These are phyloP conservation scores for Ophioderma brevispina DNA, from an alignment of 35 echinoderm and acorn worm species.

Conservation along the genomic window DNA sequence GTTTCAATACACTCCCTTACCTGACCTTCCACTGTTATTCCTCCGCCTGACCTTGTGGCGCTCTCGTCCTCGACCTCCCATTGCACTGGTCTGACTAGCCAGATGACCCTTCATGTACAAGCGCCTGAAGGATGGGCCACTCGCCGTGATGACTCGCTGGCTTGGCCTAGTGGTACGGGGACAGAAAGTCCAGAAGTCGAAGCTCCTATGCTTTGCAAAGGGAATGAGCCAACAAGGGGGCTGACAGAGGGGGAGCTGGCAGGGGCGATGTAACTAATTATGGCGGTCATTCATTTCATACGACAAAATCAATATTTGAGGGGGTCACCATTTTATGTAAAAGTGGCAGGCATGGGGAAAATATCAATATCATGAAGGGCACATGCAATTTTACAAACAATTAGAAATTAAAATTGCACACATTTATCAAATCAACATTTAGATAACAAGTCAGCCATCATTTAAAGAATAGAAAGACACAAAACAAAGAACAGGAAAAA, in stretches of 20 bases:
- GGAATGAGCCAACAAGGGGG: background rate
- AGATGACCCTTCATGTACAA: slow-evolving; percentile 68
- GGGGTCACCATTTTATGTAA: too few species aligned
- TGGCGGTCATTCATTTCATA: too few species aligned
- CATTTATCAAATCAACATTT: too few species aligned
- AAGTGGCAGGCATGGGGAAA: too few species aligned
- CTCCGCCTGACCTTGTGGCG: background rate
- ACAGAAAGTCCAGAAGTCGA: background rate
- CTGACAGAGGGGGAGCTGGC: background rate
- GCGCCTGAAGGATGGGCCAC: slow-evolving; percentile 61
- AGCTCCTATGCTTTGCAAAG: background rate
- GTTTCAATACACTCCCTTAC: background rate
- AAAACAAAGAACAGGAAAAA: too few species aligned
- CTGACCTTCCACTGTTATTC: slow-evolving; percentile 39
- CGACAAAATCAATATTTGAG: too few species aligned
- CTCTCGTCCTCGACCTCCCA: background rate
- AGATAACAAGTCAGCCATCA: too few species aligned
- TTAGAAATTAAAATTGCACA: too few species aligned
- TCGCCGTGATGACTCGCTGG: slow-evolving; percentile 7
- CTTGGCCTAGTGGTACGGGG: background rate
- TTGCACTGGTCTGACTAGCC: slow-evolving; percentile 38
- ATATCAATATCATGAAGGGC: too few species aligned
- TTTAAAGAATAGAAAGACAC: too few species aligned
- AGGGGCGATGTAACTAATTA: background rate
- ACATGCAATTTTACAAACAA: too few species aligned